phyloP scores from a whole-genome alignment of 2,888 invertebrate species.

The Steinernema hermaphroditum region DNA sequence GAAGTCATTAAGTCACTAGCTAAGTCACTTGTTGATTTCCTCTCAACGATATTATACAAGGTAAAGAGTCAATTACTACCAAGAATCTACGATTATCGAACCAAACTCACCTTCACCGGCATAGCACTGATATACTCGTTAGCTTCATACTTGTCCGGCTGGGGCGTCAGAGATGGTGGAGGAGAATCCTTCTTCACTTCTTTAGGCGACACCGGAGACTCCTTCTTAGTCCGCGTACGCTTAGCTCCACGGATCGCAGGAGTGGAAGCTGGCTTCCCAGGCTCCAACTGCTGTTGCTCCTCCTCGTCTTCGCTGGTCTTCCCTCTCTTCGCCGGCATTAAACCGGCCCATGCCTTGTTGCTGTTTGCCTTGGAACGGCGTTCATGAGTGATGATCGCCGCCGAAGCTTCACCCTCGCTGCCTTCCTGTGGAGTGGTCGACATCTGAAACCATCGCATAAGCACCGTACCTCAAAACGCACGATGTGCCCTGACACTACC shows the following conservation, averaged over 20 bases:
- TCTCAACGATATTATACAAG: neutral
- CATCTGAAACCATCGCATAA: neutral
- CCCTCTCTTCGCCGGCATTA: conserved; percentile 21
- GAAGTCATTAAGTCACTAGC: neutral
- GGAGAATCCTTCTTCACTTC: conserved; percentile 18
- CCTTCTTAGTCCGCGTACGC: neutral
- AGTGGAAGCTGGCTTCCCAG: neutral
- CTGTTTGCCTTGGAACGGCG: conserved; percentile 24
- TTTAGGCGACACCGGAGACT: neutral
- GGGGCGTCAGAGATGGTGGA: conserved; percentile 7
- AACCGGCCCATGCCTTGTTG: conserved; percentile 6
- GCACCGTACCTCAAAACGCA: no score
- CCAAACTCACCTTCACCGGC: neutral
- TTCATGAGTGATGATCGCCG: neutral
- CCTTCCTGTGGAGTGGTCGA: neutral
- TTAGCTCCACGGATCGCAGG: neutral
- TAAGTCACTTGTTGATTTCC: neutral
- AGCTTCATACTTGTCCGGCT: conserved; percentile 1
- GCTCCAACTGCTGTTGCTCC: neutral
- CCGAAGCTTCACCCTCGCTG: neutral
- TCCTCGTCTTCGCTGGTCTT: conserved; percentile 15
- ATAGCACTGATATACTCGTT: neutral
- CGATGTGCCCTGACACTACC: no score
- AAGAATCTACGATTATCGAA: neutral
- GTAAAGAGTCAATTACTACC: neutral